Evolutionary conservation across 2,888 invertebrate species (phyloP).

Genomic region (Helobdella robusta): DNA sequence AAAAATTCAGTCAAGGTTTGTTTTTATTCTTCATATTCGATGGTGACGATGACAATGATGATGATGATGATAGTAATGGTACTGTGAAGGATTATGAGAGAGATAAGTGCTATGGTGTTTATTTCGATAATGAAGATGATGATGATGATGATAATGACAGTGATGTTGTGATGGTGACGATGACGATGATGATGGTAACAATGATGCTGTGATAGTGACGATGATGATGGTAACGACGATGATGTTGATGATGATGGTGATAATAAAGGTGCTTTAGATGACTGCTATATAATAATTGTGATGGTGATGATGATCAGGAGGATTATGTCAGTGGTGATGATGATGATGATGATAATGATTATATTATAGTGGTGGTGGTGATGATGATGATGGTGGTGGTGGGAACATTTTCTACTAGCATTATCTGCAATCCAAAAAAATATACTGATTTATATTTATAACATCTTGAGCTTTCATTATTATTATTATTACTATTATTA

Average conservation of each 20-base stretch:
- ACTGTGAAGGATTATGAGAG: constrained; percentile 3
- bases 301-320: constrained; percentile 3
- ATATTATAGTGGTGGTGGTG: background rate
- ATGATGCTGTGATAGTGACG: constrained; percentile 31
- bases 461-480: no score
- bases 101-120: constrained; percentile 5
- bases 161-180: constrained; percentile 18
- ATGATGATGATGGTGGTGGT: no score
- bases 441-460: no score
- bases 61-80: constrained; percentile 15
- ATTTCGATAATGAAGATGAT: constrained; percentile 21
- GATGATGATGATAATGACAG: constrained; percentile 17
- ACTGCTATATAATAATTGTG: background rate
- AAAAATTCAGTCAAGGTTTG: background rate
- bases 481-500: no score
- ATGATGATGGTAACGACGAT: no score
- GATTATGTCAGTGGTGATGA: background rate
- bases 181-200: constrained; percentile 16
- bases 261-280: background rate
- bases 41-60: background rate
- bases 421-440: no score
- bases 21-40: background rate
- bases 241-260: constrained; percentile 13
- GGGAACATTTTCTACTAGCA: no score
- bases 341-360: constrained; percentile 1